A percentile compares a stretch with the other conserved stretches of the same genome.
phyloP scores from a whole-genome alignment of 2,888 invertebrate genomes.

The Phortica magna region DNA sequence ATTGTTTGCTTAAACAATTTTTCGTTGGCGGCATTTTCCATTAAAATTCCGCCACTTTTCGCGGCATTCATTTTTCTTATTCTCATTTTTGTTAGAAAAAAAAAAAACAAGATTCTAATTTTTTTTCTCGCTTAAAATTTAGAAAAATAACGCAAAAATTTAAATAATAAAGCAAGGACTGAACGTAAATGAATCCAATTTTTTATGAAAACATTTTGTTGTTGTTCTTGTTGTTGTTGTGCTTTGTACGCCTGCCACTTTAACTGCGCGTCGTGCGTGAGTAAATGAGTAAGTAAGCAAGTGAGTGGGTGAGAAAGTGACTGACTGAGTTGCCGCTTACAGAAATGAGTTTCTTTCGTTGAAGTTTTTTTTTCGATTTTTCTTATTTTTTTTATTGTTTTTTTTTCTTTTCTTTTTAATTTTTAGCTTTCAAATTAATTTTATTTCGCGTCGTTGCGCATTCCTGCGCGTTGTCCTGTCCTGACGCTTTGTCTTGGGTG shows the following conservation, averaged over 20 bases:
- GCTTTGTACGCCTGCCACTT: conserved; percentile 22
- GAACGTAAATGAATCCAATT: conserved; percentile 73
- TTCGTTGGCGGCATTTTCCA: conserved; percentile 73
- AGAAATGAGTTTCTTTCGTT: conserved; percentile 50
- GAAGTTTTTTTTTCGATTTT: conserved; percentile 56
- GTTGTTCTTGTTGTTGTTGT: conserved; percentile 10
- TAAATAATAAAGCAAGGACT: conserved; percentile 71
- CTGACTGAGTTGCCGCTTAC: conserved; percentile 43
- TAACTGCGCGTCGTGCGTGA: not conserved
- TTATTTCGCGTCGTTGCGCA: conserved; percentile 59
- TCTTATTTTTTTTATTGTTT: conserved; percentile 44
- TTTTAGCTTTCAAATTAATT: conserved; percentile 65
- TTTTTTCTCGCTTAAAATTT: conserved; percentile 56
- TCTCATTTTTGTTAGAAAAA: conserved; percentile 35
- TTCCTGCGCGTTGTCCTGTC: conserved; percentile 39
- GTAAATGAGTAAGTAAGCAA: conserved; percentile 6
- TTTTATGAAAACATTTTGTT: conserved; percentile 62
- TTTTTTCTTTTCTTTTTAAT: conserved; percentile 51
- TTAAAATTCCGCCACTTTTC: conserved; percentile 73
- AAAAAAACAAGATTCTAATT: conserved; percentile 37
- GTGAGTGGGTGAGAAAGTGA: conserved; percentile 17
- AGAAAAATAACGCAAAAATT: conserved; percentile 71
- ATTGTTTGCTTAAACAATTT: conserved; percentile 66
- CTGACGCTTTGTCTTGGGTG: not conserved
- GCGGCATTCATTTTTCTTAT: conserved; percentile 37